Evolutionary conservation across 2,888 invertebrate species (phyloP).

Genomic region (Mycalesis mineus): DNA sequence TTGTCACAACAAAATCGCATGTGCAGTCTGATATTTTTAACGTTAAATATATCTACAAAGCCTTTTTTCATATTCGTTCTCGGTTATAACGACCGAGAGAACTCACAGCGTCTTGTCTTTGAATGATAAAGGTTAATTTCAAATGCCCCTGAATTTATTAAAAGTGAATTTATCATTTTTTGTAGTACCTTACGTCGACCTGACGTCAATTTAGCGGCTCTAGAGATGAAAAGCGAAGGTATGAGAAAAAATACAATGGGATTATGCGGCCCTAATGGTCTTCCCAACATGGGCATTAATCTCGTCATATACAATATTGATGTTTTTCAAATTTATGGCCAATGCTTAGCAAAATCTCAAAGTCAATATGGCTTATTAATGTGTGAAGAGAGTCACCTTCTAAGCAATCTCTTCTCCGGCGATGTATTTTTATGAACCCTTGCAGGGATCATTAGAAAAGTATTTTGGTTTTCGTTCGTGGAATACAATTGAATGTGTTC

Average conservation of each 20-base stretch:
- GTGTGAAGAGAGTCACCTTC: conserved; percentile 74
- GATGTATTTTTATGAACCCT: conserved; percentile 68
- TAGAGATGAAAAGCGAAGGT: conserved; percentile 50
- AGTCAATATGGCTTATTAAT: conserved; percentile 74
- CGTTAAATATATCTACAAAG: conserved; percentile 1
- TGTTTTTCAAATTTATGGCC: conserved; percentile 72
- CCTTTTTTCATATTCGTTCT: conserved; percentile 1
- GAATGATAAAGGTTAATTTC: conserved; percentile 24
- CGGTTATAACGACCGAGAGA: not conserved
- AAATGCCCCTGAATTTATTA: conserved; percentile 26
- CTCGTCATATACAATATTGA: conserved; percentile 76
- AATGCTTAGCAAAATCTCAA: conserved; percentile 59
- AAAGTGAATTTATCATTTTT: conserved; percentile 48
- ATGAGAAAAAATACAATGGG: conserved; percentile 69
- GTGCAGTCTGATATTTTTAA: not conserved
- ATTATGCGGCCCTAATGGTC: conserved; percentile 73
- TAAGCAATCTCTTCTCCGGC: conserved; percentile 46
- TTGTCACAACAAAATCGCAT: conserved; percentile 4
- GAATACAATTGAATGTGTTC: conserved; percentile 76
- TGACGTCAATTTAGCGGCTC: conserved; percentile 64
- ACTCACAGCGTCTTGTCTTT: conserved; percentile 7
- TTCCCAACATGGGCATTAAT: conserved; percentile 75
- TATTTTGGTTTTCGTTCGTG: conserved; percentile 55
- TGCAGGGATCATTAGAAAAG: conserved; percentile 66
- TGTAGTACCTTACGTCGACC: conserved; percentile 30